Evolutionary conservation across 2,113 vertebrate species (phyloP).

Genomic region (Tachycineta bicolor): DNA sequence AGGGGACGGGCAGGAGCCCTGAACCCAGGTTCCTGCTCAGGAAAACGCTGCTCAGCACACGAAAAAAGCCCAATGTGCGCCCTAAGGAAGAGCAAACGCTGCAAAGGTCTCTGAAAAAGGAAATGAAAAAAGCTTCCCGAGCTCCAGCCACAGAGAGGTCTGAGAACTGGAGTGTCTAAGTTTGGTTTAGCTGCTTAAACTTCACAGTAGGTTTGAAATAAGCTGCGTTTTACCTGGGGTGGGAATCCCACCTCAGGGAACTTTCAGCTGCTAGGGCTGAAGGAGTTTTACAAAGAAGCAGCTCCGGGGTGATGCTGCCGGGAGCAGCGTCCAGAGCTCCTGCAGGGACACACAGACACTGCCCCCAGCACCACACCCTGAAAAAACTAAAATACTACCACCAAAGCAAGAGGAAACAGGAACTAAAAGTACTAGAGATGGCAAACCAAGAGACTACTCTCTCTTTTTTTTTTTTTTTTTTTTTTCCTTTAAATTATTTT

Average conservation of each 20-base stretch:
- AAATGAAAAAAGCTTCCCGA: background rate
- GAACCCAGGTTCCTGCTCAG: fast-evolving
- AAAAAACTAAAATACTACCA: fast-evolving
- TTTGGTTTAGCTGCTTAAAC: background rate
- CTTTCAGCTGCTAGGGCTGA: background rate
- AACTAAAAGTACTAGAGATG: background rate
- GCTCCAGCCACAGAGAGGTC: background rate
- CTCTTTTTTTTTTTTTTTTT: no score
- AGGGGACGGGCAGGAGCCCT: background rate
- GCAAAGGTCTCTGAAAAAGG: background rate
- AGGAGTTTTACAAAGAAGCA: background rate
- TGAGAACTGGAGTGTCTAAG: background rate
- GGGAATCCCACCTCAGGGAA: background rate
- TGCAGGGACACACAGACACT: background rate
- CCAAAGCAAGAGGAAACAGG: background rate
- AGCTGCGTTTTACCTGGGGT: background rate
- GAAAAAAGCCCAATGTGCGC: no score
- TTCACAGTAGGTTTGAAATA: background rate
- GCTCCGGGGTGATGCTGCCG: background rate
- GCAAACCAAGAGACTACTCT: background rate
- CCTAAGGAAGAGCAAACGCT: background rate
- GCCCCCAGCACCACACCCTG: background rate
- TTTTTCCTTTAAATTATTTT: background rate
- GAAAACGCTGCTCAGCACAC: background rate
- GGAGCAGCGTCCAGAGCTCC: background rate